A percentile compares a stretch with the other conserved stretches of the same genome.
Evolutionary conservation across 2,797 vertebrate genomes (phyloP).

Genomic region (Oreonectes daqikongensis): DNA sequence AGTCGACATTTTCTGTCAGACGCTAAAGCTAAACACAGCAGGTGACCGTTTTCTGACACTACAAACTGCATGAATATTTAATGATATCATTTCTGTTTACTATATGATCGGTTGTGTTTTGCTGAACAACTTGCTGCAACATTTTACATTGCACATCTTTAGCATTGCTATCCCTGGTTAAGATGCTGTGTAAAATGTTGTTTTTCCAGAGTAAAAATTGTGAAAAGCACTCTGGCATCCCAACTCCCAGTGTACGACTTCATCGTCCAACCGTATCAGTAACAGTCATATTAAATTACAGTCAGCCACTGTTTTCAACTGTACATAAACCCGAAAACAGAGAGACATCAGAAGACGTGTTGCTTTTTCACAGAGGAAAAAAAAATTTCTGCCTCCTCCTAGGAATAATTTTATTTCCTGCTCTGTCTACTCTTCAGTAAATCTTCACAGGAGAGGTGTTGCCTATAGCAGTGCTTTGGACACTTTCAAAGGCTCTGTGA

Average conservation of each 20-base stretch:
- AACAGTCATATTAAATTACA: neutral
- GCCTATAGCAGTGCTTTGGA: constrained; percentile 60
- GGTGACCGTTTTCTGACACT: neutral
- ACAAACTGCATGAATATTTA: neutral
- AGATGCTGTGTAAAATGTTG: neutral
- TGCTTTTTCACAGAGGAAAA: constrained; percentile 37
- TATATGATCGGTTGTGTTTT: constrained; percentile 3
- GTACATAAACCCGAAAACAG: constrained; percentile 59
- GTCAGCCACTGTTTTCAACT: constrained; percentile 12
- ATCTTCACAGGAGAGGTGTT: constrained; percentile 45
- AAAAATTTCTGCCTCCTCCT: constrained; percentile 3
- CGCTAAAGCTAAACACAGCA: neutral
- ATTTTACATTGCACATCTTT: neutral
- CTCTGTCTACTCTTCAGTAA: constrained; percentile 34
- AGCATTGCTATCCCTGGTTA: neutral
- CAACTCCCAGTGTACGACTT: neutral
- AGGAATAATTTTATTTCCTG: constrained; percentile 4
- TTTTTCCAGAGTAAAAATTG: neutral
- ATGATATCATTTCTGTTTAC: neutral
- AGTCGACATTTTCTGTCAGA: neutral
- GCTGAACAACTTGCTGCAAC: neutral
- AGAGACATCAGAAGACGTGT: constrained; percentile 55
- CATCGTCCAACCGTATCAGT: neutral
- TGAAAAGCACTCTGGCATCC: neutral
- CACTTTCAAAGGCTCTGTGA: constrained; percentile 58